These are phyloP conservation scores for Dryococelus australis DNA, from an alignment of 2,888 invertebrate genomes.

Conservation along the genomic window DNA sequence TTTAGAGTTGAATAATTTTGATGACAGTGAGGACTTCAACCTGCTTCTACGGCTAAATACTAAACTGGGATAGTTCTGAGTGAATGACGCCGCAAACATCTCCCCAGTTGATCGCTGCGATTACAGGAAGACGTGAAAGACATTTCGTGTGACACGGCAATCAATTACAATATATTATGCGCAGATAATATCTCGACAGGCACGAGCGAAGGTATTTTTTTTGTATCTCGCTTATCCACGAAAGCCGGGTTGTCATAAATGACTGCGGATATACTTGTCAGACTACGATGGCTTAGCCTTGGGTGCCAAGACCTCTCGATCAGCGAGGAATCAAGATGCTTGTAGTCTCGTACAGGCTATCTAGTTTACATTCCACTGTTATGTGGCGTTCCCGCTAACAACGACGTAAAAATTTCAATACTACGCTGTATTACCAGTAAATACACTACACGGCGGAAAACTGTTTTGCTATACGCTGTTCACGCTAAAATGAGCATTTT, in stretches of 20 bases:
- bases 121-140: background rate
- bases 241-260: background rate
- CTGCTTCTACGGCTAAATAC: background rate
- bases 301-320: background rate
- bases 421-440: background rate
- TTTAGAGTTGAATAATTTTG: too few species aligned
- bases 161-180: background rate
- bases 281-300: background rate
- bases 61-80: background rate
- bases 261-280: background rate
- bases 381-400: background rate
- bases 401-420: background rate
- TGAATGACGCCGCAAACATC: background rate
- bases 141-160: conserved; percentile 8
- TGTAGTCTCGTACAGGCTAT: background rate
- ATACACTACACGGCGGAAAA: too few species aligned
- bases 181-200: conserved; percentile 16
- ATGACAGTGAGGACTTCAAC: too few species aligned
- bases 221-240: background rate
- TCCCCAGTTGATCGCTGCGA: background rate
- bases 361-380: background rate
- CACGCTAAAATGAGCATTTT: too few species aligned
- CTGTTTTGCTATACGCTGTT: too few species aligned
- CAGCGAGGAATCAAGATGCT: background rate
- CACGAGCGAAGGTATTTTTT: background rate